Evolutionary conservation across 2,113 vertebrate genomes (phyloP).

Genomic region (Muscicapa adusta): DNA sequence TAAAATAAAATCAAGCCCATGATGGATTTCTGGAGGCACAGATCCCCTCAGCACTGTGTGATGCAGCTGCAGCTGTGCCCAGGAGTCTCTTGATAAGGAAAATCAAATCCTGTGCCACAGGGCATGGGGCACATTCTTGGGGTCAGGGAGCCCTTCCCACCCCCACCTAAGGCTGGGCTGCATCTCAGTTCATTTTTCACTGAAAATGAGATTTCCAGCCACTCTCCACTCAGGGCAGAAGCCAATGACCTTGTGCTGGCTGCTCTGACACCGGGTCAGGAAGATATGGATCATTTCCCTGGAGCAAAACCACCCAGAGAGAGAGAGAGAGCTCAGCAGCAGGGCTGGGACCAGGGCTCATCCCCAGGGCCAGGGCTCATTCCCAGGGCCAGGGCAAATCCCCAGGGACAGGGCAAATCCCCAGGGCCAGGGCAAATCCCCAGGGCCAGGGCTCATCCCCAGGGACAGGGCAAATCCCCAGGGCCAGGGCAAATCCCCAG

Average conservation of each 20-base stretch:
- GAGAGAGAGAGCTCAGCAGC: background rate
- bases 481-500: no score
- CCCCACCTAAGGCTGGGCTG: no score
- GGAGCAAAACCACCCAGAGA: rapidly evolving
- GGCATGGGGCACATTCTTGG: background rate
- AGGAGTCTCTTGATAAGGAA: background rate
- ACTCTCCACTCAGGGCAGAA: rapidly evolving
- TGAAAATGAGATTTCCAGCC: background rate
- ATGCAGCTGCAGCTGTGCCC: background rate
- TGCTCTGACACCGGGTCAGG: background rate
- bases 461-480: rapidly evolving
- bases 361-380: background rate
- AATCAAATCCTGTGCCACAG: background rate
- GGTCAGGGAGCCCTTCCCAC: background rate
- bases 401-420: rapidly evolving
- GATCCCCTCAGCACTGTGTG: background rate
- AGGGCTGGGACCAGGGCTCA: rapidly evolving
- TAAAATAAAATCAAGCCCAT: background rate
- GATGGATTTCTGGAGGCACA: background rate
- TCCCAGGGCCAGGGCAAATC: no score
- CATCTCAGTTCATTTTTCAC: background rate
- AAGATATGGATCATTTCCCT: background rate
- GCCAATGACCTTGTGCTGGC: background rate
- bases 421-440: background rate
- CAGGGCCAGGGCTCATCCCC: no score